Percentiles rank a stretch among this genome's conserved stretches.
phyloP scores from a whole-genome alignment of 2,888 invertebrate genomes.

The Prenolepis imparis region DNA sequence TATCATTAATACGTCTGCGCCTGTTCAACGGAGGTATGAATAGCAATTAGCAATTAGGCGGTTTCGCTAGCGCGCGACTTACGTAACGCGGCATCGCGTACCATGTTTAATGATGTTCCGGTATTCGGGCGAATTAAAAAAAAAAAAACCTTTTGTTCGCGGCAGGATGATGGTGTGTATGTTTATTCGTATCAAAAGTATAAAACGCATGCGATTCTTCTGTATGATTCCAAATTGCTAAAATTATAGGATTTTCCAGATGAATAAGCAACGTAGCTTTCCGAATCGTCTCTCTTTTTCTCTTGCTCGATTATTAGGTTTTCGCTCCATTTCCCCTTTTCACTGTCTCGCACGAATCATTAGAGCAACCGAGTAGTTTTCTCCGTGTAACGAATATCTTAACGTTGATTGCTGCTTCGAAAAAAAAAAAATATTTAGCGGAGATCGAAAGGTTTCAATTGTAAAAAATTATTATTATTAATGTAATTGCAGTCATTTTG shows the following conservation, averaged over 20 bases:
- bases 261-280: constrained; percentile 24
- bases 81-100: constrained; percentile 13
- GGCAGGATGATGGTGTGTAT: background rate
- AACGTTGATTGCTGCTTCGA: background rate
- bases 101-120: constrained; percentile 26
- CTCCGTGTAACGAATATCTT: constrained; percentile 58
- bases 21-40: background rate
- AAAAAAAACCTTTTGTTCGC: background rate
- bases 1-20: constrained; percentile 17
- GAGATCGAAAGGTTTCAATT: background rate
- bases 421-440: background rate
- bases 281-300: background rate
- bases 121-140: background rate
- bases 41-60: constrained; percentile 7
- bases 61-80: constrained; percentile 22
- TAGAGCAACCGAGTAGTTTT: constrained; percentile 76
- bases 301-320: constrained; percentile 18
- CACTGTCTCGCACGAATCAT: constrained; percentile 78
- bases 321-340: constrained; percentile 73
- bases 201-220: constrained; percentile 5
- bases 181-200: background rate
- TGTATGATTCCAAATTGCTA: background rate
- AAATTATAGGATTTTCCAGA: constrained; percentile 9
- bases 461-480: background rate
- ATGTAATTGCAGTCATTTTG: background rate